phyloP scores from a whole-genome alignment of 2,888 invertebrate genomes.

The Agrilus mali region DNA sequence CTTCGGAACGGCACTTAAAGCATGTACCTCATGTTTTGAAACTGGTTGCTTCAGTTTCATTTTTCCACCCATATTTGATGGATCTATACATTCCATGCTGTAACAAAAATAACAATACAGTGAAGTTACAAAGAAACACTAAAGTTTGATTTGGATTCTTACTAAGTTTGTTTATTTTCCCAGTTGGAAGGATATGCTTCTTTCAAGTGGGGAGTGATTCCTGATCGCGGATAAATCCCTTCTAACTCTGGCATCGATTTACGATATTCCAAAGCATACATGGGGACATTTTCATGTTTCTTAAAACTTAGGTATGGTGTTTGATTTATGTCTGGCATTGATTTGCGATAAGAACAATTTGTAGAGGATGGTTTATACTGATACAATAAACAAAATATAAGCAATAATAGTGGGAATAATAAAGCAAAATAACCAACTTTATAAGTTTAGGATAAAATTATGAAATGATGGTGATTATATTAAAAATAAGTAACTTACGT shows the following conservation, averaged over 20 bases:
- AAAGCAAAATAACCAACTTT: too few relatives aligned
- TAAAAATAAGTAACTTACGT: background rate
- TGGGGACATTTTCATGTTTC: constrained; percentile 8
- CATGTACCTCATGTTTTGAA: constrained; percentile 56
- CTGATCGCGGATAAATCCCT: background rate
- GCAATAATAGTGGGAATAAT: too few relatives aligned
- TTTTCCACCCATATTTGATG: constrained; percentile 1
- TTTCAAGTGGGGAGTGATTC: constrained; percentile 21
- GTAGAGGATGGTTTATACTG: too few relatives aligned
- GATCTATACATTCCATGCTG: too few relatives aligned
- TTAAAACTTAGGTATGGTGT: constrained; percentile 18
- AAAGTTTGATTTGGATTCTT: constrained; percentile 16
- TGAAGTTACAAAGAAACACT: too few relatives aligned
- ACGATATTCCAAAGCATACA: constrained; percentile 18
- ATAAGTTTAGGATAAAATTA: too few relatives aligned
- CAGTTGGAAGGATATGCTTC: constrained; percentile 40
- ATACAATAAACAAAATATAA: too few relatives aligned
- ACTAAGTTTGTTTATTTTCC: constrained; percentile 35
- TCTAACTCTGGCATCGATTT: constrained; percentile 31
- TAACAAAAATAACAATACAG: too few relatives aligned
- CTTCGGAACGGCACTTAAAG: constrained; percentile 65
- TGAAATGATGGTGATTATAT: too few relatives aligned
- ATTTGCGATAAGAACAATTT: constrained; percentile 19
- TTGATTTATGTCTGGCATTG: constrained; percentile 29
- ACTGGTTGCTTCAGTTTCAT: constrained; percentile 38